Evolutionary conservation across 2,113 vertebrate species (phyloP).

Genomic region (Acanthisitta chloris): DNA sequence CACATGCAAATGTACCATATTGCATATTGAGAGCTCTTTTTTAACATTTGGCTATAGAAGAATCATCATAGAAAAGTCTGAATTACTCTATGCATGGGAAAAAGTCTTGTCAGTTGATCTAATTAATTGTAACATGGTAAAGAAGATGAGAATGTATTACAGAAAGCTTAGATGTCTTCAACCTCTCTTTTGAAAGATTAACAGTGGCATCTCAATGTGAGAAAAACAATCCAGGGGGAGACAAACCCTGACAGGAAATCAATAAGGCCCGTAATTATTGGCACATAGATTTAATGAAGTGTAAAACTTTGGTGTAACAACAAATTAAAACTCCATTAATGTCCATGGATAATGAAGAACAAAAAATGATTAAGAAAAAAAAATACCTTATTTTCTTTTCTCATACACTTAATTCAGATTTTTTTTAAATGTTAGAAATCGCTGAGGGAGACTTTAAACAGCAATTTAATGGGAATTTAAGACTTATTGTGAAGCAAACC

Average conservation of each 20-base stretch:
- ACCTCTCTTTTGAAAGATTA: constrained; percentile 34
- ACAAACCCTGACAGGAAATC: constrained; percentile 43
- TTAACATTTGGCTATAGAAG: background rate
- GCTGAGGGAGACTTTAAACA: background rate
- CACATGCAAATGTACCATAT: background rate
- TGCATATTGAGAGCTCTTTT: background rate
- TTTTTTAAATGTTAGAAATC: background rate
- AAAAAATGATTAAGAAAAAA: background rate
- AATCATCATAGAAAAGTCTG: background rate
- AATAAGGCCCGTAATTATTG: constrained; percentile 18
- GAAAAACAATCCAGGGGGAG: constrained; percentile 45
- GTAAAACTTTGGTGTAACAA: constrained; percentile 46
- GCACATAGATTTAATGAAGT: constrained; percentile 38
- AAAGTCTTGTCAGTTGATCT: background rate
- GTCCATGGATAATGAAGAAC: constrained; percentile 27
- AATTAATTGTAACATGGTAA: constrained; percentile 36
- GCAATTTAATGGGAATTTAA: background rate
- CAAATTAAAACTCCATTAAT: constrained; percentile 65
- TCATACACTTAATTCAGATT: background rate
- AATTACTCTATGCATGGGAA: background rate
- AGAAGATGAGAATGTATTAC: constrained; percentile 3
- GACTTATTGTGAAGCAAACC: background rate
- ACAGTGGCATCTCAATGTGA: background rate
- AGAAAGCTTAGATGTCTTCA: constrained; percentile 22
- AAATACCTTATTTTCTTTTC: background rate